Base-by-base conservation (phyloP, 2,888 invertebrate genomes). In the Stratiomys singularior region DNA sequence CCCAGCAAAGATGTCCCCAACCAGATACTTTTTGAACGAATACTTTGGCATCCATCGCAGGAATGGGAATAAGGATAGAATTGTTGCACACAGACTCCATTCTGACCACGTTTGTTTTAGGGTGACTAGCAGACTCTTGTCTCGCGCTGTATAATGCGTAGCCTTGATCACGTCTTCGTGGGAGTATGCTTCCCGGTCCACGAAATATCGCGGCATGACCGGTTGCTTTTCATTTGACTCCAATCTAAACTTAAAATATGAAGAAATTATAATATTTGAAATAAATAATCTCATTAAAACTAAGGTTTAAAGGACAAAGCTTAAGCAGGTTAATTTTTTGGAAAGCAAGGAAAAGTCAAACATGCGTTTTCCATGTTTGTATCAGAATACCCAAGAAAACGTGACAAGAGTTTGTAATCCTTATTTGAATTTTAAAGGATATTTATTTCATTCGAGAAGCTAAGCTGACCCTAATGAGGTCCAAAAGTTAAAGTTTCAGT, bases 1-100 rank as follows among this genome's bases (percentile, higher is more conserved):
- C 1, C 96, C 96, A n/a, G 95, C 90, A 60, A 94, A 90, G 13
- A 94, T 83, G 86, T 96, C 96, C n/a, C 90, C 88, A 0, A 91
- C 79, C 7, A 94, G 86, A 84, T 93, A 89, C 27, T 88, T 86
- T 81, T 87, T 89, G 86, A 90, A 89, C 66, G 89, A 88, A 85
- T 93, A 93, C 72, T 89, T 87, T 52, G 89, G 90, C 23, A 93
- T 83, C 93, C 93, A 93, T 80, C 88, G 88, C 15, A 91, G 79
- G 3, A 89, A 88, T n/a, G 92, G 92, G 63, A 91, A 82, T 1
- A 88, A 78, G 77, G 85, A 85, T 44, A 83, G 82, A 64, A 87
- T 83, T 9, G 86, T 82, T 18, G 84, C 82, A 21, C 85, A 81
- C 76, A 86, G 84, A 25, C 82, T 85, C 83, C 84, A 85, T 64